A percentile compares a stretch with the other conserved stretches of the same genome.
Conservation (phyloP, 2,113 vertebrate genomes). For the Semnornis frantzii region DNA sequence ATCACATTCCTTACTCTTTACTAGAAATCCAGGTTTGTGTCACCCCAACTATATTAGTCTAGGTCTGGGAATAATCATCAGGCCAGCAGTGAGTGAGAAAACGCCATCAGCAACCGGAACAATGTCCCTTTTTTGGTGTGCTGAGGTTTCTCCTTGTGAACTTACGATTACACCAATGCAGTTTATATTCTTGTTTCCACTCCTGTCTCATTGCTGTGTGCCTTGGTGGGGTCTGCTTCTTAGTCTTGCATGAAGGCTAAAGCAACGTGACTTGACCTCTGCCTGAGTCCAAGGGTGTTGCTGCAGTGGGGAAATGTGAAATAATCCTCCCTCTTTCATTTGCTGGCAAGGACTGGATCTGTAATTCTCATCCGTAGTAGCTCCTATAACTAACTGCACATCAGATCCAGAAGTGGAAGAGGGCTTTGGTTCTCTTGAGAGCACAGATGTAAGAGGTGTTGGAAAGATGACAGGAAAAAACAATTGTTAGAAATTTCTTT, state of each 20-base stretch:
- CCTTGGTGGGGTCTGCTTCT: neutral
- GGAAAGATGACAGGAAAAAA: slow-evolving; percentile 23
- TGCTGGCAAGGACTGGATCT: neutral
- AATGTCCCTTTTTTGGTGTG: neutral
- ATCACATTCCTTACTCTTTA: neutral
- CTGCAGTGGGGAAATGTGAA: neutral
- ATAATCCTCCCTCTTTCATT: neutral
- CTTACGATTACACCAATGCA: fast-evolving
- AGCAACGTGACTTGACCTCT: neutral
- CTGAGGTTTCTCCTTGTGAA: neutral
- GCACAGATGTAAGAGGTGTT: neutral
- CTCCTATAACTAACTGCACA: neutral
- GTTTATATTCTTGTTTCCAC: neutral
- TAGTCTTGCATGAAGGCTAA: neutral
- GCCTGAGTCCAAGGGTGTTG: neutral
- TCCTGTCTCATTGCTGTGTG: neutral
- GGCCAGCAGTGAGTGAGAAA: neutral
- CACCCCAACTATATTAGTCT: neutral
- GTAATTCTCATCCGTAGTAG: neutral
- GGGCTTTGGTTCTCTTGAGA: neutral
- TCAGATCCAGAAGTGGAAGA: neutral
- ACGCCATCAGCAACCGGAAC: neutral
- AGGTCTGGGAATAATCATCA: neutral
- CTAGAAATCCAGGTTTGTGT: neutral
- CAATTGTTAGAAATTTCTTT: slow-evolving; percentile 25